Base-by-base conservation (phyloP, 2,888 invertebrate genomes). In the Galerucella nymphaeae region DNA sequence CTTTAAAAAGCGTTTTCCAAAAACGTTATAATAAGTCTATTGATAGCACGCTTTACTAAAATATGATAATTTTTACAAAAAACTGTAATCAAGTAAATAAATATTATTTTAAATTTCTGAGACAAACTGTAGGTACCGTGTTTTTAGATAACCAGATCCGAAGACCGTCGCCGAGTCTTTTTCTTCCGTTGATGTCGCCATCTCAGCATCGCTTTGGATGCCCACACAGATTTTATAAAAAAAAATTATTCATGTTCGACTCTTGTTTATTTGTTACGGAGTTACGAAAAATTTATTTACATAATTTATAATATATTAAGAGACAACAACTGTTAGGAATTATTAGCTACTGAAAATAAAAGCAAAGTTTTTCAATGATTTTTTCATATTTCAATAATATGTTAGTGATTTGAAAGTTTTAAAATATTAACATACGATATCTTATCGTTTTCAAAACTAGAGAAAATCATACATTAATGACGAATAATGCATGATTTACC, bases 111-210 rank as follows among this genome's bases (percentile, higher is more conserved):
- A 18, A 18, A 53, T n/a, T 53, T 53, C 18, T 53, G 61, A 61
- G 61, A 61, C 61, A 61, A 41, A 0, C 61, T 61, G 41, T 61
- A 61, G 8, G 10, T 6, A 2, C 6, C 2, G n/a, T 10, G 4
- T 61, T n/a, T 61, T 41, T 10, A n/a, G 16, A 61, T 38, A 61
- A 61, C 61, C 30, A 30, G 30, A 30, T 59, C 23, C n/a, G 59
- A 59, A 59, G 59, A 59, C 30, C n/a, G 59, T 59, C 41, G 14
- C 16, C 16, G 41, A 61, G 16, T 61, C 41, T 61, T 61, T 61
- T 61, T 16, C 41, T 61, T 61, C 11, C 16, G n/a, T 61, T 64
- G 53, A 65, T 65, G 65, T 65, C 65, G 65, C 65, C 53, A 65
- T 65, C 65, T 23, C 65, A 41, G 14, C 45, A 38, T 63, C 63